phyloP scores from a whole-genome alignment of 92 coral and sea anemone genomes.

The Montipora capitata region DNA sequence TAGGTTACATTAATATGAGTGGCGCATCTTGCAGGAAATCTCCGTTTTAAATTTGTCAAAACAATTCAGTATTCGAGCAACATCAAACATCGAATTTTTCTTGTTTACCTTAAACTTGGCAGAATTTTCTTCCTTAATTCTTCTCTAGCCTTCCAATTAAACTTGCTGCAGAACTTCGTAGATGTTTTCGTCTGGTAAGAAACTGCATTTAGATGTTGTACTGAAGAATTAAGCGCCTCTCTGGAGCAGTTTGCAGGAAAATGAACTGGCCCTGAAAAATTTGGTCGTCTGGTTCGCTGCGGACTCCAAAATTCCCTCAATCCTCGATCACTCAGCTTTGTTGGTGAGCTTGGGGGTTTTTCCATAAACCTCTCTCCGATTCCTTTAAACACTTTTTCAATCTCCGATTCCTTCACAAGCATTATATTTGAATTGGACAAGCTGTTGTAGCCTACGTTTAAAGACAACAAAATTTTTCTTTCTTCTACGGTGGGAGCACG shows the following conservation, averaged over 20 bases:
- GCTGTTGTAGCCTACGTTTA: conserved; percentile 93
- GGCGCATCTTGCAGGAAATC: too few species aligned
- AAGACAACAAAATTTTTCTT: conserved; percentile 75
- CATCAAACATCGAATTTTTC: not conserved
- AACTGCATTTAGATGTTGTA: conserved; percentile 90
- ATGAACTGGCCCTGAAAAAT: conserved; percentile 34
- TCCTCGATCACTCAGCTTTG: conserved; percentile 17
- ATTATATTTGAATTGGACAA: conserved; percentile 97
- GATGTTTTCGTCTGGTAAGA: conserved; percentile 77
- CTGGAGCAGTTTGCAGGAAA: conserved; percentile 67
- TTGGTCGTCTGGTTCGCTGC: conserved; percentile 35
- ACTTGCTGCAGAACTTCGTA: conserved; percentile 63
- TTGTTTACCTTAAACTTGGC: conserved; percentile 73
- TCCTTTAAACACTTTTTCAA: conserved; percentile 91
- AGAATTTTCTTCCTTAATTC: conserved; percentile 84
- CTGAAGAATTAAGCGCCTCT: conserved; percentile 83
- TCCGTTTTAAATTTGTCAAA: not conserved
- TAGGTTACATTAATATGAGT: too few species aligned
- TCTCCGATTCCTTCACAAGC: conserved; percentile 90
- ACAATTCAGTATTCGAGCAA: not conserved
- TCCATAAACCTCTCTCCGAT: conserved; percentile 86
- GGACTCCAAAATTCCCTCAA: conserved; percentile 7
- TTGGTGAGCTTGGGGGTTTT: conserved; percentile 76
- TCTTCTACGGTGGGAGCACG: conserved; percentile 94
- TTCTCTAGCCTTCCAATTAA: conserved; percentile 65